Evolutionary conservation across 35 echinoderm and acorn worm species (phyloP).

Genomic region (Ophioderma brevispina): DNA sequence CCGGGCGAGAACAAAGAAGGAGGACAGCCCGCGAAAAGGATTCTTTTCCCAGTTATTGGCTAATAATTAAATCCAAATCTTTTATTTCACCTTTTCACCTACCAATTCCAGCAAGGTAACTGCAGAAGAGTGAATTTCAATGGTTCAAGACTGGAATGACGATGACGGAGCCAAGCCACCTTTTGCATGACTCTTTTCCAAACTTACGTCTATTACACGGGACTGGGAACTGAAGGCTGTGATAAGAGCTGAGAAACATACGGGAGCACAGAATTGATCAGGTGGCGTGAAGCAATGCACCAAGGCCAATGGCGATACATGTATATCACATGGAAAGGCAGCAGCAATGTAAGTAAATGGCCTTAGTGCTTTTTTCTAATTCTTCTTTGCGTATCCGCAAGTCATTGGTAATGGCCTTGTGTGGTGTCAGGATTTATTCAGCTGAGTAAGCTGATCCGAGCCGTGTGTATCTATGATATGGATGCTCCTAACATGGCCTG

Average conservation of each 20-base stretch:
- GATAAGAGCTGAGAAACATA: conserved; percentile 18
- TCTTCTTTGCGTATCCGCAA: too few species aligned
- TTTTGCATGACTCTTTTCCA: background rate
- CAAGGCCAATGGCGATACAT: background rate
- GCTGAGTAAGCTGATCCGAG: too few species aligned
- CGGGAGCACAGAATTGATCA: background rate
- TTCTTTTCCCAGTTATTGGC: too few species aligned
- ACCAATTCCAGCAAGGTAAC: background rate
- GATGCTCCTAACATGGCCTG: too few species aligned
- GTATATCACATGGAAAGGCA: background rate
- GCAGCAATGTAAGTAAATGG: background rate
- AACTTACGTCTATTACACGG: conserved; percentile 12
- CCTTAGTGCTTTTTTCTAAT: too few species aligned
- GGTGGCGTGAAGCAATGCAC: background rate
- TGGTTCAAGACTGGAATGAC: background rate
- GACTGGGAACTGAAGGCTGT: background rate
- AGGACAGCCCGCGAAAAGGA: too few species aligned
- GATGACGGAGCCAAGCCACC: background rate
- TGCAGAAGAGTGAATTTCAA: background rate
- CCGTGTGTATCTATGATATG: too few species aligned
- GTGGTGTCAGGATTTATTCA: too few species aligned
- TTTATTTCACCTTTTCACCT: background rate
- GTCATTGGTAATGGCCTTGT: too few species aligned
- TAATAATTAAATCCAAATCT: background rate
- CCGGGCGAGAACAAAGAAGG: too few species aligned